Base-by-base conservation (phyloP, 2,113 vertebrate genomes). In the Archilochus colubris region DNA sequence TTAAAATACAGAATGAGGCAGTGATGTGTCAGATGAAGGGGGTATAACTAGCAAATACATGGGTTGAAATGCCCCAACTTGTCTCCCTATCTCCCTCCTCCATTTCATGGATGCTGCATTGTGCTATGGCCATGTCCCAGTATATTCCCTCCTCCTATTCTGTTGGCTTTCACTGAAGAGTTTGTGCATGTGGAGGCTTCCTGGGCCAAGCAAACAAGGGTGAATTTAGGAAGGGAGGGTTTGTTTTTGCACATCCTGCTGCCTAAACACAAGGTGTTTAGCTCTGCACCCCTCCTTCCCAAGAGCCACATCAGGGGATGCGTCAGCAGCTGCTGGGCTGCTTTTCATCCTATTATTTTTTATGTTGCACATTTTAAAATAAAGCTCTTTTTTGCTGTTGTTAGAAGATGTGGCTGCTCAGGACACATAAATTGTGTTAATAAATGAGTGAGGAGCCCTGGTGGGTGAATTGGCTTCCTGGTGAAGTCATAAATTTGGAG, bases 131-230 rank as follows among this genome's bases (percentile, higher is more conserved):
- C 88, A 93, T 78, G 73, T 92, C 91, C 55, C 1, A 63, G 33
- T 12, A 1, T 68, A 69, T 74, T 54, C 73, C 70, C 36, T 57
- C 59, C 78, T 94, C 81, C 22, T 91, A 89, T 88, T 97, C 93
- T 31, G 62, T 92, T 94, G 78, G 88, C 93, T 97, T 95, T 96
- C 94, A 97, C 97, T 88, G 93, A 95, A 87, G 92, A 67, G 84
- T 92, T 8, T 6, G 51, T 82, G 46, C 14, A 7, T 5, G 12
- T 44, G n/a, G 82, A 78, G 57, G 40, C 63, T 81, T 78, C 70
- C 85, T 85, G 36, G 81, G 91, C 87, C 72, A 36, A 90, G 81
- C 61, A 73, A 85, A n/a, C 33, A 53, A 70, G 76, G 86, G 44
- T 13, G 10, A 50, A 46, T 95, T 83, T 58, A 64, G 80, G 75